Percentiles rank a stretch among this genome's conserved stretches.
These are phyloP conservation scores for Stenodema calcarata DNA, from an alignment of 2,888 invertebrate species.

Conservation along the genomic window DNA sequence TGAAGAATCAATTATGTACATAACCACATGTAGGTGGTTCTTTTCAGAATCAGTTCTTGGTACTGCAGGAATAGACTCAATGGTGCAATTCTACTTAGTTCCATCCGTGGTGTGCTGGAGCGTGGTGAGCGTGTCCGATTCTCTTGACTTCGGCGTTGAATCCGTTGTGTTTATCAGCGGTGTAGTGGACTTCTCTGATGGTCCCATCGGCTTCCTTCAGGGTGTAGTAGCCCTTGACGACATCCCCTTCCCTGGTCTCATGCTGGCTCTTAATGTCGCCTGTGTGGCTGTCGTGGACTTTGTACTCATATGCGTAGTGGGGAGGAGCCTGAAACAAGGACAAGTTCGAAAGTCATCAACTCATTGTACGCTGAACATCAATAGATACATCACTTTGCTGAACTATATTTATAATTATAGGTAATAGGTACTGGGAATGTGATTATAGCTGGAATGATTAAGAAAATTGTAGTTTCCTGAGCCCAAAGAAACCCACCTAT, in stretches of 20 bases:
- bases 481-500: too few relatives aligned
- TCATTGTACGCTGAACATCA: too few relatives aligned
- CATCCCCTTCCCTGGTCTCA: slow-evolving; percentile 58
- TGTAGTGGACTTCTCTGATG: slow-evolving; percentile 57
- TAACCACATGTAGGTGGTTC: not conserved
- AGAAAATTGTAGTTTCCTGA: too few relatives aligned
- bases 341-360: too few relatives aligned
- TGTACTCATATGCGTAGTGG: slow-evolving; percentile 58
- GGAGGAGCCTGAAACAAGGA: slow-evolving; percentile 56
- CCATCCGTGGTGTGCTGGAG: slow-evolving; percentile 1
- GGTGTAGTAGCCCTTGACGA: slow-evolving; percentile 58
- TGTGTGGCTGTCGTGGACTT: slow-evolving; percentile 58
- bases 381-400: too few relatives aligned
- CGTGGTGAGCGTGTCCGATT: slow-evolving; percentile 53
- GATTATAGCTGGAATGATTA: too few relatives aligned
- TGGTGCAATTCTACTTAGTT: too few relatives aligned
- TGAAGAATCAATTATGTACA: not conserved
- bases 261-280: slow-evolving; percentile 58
- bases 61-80: not conserved
- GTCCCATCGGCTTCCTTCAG: slow-evolving; percentile 58
- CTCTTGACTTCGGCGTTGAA: slow-evolving; percentile 58
- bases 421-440: too few relatives aligned
- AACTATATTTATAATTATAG: too few relatives aligned
- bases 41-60: not conserved
- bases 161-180: slow-evolving; percentile 58